Percentiles rank a stretch among this genome's conserved stretches.
phyloP scores from a whole-genome alignment of 2,888 invertebrate genomes.

The Yponomeuta malinellus region DNA sequence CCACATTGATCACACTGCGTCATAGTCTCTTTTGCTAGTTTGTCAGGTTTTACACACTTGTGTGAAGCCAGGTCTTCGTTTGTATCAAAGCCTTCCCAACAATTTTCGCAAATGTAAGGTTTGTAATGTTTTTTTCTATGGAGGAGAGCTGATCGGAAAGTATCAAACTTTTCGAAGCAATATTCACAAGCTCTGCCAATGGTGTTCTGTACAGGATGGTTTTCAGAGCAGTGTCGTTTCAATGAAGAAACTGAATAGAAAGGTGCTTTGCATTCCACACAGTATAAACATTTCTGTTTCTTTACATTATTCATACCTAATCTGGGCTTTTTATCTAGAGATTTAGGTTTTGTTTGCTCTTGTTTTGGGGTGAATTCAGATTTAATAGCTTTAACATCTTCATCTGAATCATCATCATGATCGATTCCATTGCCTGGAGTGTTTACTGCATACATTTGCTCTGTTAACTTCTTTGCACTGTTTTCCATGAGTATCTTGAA shows the following conservation, averaged over 20 bases:
- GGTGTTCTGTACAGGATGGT: constrained; percentile 47
- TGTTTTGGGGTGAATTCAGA: constrained; percentile 22
- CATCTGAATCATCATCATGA: constrained; percentile 41
- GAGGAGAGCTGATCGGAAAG: constrained; percentile 55
- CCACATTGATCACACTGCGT: constrained; percentile 69
- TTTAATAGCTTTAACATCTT: constrained; percentile 40
- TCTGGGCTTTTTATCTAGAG: constrained; percentile 29
- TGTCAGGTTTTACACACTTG: constrained; percentile 35
- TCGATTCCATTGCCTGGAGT: constrained; percentile 24
- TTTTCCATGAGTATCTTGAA: constrained; percentile 61
- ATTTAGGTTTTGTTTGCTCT: constrained; percentile 23
- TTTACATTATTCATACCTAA: constrained; percentile 21
- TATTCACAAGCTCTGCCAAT: constrained; percentile 62
- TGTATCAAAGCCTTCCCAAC: constrained; percentile 62
- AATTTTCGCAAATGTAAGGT: constrained; percentile 61
- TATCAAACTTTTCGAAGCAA: constrained; percentile 65
- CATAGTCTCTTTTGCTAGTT: constrained; percentile 28
- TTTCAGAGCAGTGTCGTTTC: constrained; percentile 49
- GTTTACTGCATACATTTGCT: constrained; percentile 28
- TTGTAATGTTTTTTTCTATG: constrained; percentile 63
- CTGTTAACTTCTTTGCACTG: constrained; percentile 46
- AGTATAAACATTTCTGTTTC: constrained; percentile 39
- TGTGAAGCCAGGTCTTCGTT: constrained; percentile 43
- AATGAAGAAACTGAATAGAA: constrained; percentile 45
- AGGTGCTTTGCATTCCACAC: constrained; percentile 61